phyloP scores from a whole-genome alignment of 1,140 invertebrate genomes.

The Globodera ellingtonae region DNA sequence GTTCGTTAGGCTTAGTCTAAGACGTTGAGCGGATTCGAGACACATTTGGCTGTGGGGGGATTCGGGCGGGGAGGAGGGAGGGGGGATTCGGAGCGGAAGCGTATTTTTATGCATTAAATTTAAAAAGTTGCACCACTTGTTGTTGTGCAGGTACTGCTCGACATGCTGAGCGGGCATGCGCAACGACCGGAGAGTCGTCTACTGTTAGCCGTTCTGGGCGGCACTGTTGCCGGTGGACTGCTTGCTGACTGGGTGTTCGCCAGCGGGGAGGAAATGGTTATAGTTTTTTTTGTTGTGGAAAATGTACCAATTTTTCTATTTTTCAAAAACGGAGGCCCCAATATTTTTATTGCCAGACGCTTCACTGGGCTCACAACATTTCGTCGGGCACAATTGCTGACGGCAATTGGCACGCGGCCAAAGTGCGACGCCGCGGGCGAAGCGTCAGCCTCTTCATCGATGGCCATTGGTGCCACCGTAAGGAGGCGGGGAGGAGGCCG shows the following conservation, averaged over 20 bases:
- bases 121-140: too few relatives aligned
- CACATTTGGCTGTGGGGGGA: too few relatives aligned
- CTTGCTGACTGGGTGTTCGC: slow-evolving; percentile 80
- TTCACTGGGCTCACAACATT: slow-evolving; percentile 14
- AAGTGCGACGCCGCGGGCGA: slow-evolving; percentile 80
- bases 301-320: background rate
- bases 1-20: too few relatives aligned
- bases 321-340: background rate
- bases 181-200: background rate
- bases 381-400: slow-evolving; percentile 74
- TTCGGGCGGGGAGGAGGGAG: too few relatives aligned
- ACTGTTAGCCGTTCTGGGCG: slow-evolving; percentile 39
- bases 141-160: background rate
- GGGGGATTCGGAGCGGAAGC: too few relatives aligned
- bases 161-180: background rate
- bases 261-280: slow-evolving; percentile 78
- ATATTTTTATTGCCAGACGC: background rate
- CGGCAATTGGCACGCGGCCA: slow-evolving; percentile 89
- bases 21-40: too few relatives aligned
- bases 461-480: slow-evolving; percentile 67
- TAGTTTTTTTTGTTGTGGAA: background rate
- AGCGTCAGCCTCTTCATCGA: slow-evolving; percentile 83
- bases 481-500: too few relatives aligned
- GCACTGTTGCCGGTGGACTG: slow-evolving; percentile 77
- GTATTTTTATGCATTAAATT: too few relatives aligned